Conservation (phyloP, 2,113 vertebrate genomes). For the Pteronura brasiliensis region DNA sequence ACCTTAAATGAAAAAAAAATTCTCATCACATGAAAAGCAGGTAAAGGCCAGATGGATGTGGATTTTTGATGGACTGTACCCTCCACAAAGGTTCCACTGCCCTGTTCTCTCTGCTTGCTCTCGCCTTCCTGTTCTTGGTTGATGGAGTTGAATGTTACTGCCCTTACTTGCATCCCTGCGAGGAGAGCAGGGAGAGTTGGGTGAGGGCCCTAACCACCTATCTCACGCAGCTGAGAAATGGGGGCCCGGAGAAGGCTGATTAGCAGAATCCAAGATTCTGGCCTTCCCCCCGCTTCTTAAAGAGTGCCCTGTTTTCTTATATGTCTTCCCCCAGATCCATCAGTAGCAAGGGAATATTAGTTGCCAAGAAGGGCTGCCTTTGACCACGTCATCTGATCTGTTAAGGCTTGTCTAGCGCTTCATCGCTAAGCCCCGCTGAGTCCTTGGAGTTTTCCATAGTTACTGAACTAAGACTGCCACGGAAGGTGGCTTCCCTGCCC, state of each 20-base stretch:
- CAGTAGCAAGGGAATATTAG: background rate
- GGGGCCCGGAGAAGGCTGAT: background rate
- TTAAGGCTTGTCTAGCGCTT: background rate
- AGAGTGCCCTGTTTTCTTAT: background rate
- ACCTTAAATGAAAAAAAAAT: background rate
- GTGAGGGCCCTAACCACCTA: background rate
- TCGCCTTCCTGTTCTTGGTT: background rate
- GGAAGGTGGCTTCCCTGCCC: background rate
- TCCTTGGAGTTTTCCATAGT: constrained; percentile 43
- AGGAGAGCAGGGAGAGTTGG: background rate
- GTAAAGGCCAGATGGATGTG: background rate
- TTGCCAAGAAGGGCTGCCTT: background rate
- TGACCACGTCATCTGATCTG: background rate
- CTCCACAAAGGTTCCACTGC: background rate
- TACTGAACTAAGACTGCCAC: background rate
- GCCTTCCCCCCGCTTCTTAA: background rate
- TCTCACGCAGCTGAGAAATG: background rate
- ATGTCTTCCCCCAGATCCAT: background rate
- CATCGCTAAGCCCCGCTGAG: background rate
- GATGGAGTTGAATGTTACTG: background rate
- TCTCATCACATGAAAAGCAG: background rate
- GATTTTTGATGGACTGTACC: background rate
- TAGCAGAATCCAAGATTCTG: background rate
- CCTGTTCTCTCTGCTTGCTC: background rate
- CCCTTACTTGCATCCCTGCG: background rate